phyloP scores from a whole-genome alignment of 2,888 invertebrate genomes.

The Lepidocyrtoides sp. region DNA sequence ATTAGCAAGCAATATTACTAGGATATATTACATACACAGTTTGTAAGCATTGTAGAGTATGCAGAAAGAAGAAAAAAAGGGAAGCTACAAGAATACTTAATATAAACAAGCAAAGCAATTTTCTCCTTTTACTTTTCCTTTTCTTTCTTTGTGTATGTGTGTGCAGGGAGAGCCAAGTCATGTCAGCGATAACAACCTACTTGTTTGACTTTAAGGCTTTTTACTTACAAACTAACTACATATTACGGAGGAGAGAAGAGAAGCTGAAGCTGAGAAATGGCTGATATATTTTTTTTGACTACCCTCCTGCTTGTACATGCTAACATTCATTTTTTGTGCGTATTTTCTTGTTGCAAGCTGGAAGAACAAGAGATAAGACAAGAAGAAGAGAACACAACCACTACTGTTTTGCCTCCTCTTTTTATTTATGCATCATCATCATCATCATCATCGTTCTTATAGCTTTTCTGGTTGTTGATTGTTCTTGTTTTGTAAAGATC shows the following conservation, averaged over 20 bases:
- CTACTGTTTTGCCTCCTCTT: neutral
- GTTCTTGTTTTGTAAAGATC: neutral
- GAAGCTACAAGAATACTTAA: neutral
- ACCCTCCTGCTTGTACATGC: neutral
- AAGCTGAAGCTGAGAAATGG: neutral
- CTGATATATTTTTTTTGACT: neutral
- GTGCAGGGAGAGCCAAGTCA: neutral
- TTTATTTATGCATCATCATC: neutral
- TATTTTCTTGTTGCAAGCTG: neutral
- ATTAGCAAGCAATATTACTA: too few species aligned
- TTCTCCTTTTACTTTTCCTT: neutral
- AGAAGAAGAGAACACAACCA: neutral
- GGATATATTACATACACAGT: too few species aligned
- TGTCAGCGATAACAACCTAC: neutral
- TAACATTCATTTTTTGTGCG: too few species aligned
- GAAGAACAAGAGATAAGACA: neutral
- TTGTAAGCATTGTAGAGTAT: neutral
- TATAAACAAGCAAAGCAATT: slow-evolving; percentile 33
- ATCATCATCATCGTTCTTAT: neutral
- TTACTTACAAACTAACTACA: neutral
- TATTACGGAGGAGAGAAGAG: neutral
- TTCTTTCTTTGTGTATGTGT: neutral
- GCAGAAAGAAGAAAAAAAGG: too few species aligned
- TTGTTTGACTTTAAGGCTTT: neutral
- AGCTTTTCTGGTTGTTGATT: neutral